phyloP scores from a whole-genome alignment of 2,888 invertebrate species.

The Unio delphinus region DNA sequence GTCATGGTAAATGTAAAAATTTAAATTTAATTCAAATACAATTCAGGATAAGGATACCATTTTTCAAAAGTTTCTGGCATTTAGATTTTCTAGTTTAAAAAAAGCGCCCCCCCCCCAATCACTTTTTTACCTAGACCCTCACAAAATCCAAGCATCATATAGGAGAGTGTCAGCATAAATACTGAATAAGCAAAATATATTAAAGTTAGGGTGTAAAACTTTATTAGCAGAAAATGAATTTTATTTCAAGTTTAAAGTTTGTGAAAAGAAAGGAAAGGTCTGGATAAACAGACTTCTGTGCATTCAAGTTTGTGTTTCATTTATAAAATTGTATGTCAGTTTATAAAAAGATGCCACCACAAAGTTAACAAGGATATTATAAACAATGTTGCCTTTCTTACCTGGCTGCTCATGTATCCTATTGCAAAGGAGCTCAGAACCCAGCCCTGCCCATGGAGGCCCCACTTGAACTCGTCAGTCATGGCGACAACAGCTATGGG shows the following conservation, averaged over 20 bases:
- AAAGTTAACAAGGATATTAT: neutral
- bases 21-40: too few relatives aligned
- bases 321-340: neutral
- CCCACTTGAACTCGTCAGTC: conserved; percentile 82
- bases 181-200: conserved; percentile 77
- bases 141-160: conserved; percentile 81
- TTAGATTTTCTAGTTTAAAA: neutral
- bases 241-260: too few relatives aligned
- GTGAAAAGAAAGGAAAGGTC: too few relatives aligned
- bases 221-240: too few relatives aligned
- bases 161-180: conserved; percentile 77
- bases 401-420: conserved; percentile 84
- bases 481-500: conserved; percentile 84
- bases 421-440: conserved; percentile 83
- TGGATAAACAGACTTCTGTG: too few relatives aligned
- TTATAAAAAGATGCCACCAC: neutral
- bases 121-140: conserved; percentile 80
- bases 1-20: too few relatives aligned
- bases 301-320: neutral
- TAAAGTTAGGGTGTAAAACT: too few relatives aligned
- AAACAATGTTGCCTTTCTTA: conserved; percentile 60
- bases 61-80: too few relatives aligned
- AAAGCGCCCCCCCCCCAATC: neutral
- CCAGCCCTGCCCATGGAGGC: conserved; percentile 82
- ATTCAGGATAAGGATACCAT: too few relatives aligned